Evolutionary conservation across 1,140 invertebrate genomes (phyloP).

Genomic region (Megalonaias nervosa): DNA sequence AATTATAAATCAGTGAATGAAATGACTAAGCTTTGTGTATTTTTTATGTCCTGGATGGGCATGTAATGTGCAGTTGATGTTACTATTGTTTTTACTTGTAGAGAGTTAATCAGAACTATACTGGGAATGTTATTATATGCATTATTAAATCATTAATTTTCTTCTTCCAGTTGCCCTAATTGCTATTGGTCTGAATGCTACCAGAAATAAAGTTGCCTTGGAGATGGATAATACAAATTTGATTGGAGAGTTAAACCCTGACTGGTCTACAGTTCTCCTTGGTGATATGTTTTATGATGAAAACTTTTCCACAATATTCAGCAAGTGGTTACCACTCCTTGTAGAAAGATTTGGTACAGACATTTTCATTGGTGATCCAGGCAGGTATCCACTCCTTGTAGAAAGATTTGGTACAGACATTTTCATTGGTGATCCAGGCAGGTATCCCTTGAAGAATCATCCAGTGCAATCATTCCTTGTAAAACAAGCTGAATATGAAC

Average conservation of each 20-base stretch:
- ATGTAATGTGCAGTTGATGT: no score
- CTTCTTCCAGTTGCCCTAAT: constrained; percentile 31
- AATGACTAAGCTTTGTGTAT: no score
- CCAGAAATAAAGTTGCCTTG: constrained; percentile 26
- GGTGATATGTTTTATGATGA: constrained; percentile 50
- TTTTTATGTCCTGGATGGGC: no score
- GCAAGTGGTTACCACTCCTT: constrained; percentile 4
- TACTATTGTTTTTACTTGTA: no score
- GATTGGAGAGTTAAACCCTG: constrained; percentile 17
- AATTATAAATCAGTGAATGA: no score
- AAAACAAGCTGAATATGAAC: constrained; percentile 37
- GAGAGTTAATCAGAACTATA: no score
- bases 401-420: constrained; percentile 19
- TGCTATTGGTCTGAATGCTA: constrained; percentile 34
- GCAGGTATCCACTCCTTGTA: constrained; percentile 15
- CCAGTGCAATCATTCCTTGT: constrained; percentile 33
- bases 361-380: constrained; percentile 47
- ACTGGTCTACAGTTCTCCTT: constrained; percentile 35
- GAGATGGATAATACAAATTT: constrained; percentile 21
- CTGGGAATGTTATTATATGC: no score
- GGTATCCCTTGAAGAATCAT: constrained; percentile 35
- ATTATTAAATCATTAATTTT: no score
- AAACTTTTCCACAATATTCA: constrained; percentile 15
- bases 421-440: constrained; percentile 48
- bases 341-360: constrained; percentile 15